These are phyloP conservation scores for Psettodes erumei DNA, from an alignment of 2,113 vertebrate genomes.

Conservation along the genomic window DNA sequence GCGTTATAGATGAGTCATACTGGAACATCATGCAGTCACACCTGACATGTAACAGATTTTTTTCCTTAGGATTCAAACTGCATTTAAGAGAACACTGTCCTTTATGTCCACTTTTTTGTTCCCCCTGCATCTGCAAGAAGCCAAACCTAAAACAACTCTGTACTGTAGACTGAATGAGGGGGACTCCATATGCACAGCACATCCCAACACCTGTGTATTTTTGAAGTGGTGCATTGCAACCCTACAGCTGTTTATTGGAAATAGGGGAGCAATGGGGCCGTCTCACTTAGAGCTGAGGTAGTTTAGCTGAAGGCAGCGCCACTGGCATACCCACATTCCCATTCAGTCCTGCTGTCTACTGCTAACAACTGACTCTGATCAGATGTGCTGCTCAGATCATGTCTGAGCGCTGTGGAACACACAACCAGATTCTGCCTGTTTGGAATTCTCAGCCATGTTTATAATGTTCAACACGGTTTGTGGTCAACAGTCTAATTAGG, in stretches of 20 bases:
- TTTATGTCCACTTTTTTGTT: neutral
- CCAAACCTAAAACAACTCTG: neutral
- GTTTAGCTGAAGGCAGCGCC: constrained; percentile 52
- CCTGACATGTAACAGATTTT: constrained; percentile 3
- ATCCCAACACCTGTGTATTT: neutral
- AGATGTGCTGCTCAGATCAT: constrained; percentile 9
- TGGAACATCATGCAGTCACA: neutral
- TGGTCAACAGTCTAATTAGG: too few relatives aligned
- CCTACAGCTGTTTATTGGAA: constrained; percentile 9
- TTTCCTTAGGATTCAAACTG: constrained; percentile 8
- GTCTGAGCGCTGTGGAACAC: constrained; percentile 1
- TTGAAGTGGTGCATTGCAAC: neutral
- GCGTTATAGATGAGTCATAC: neutral
- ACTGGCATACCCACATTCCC: constrained; percentile 23
- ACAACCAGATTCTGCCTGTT: constrained; percentile 1
- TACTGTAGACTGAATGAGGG: neutral
- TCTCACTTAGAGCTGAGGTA: constrained; percentile 23
- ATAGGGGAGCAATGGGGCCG: neutral
- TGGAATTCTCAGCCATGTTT: neutral
- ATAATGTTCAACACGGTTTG: neutral
- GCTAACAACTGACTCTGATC: constrained; percentile 25
- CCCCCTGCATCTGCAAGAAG: neutral
- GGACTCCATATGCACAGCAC: neutral
- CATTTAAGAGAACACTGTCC: constrained; percentile 8
- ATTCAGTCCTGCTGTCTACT: constrained; percentile 18